These are phyloP conservation scores for Ceyx margarethae DNA, from an alignment of 2,113 vertebrate genomes.

Conservation along the genomic window DNA sequence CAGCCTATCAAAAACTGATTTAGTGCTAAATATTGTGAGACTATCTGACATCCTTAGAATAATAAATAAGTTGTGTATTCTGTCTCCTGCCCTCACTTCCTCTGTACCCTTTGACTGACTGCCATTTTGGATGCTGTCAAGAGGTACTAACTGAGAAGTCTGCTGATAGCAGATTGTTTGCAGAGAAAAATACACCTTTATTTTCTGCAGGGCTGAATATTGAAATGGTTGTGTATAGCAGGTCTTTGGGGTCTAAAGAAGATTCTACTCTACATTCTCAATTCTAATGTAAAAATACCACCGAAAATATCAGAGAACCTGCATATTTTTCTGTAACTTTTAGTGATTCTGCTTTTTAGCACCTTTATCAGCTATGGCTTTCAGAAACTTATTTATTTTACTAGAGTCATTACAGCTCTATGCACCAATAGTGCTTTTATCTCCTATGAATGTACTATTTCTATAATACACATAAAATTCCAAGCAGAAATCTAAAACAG, in stretches of 20 bases:
- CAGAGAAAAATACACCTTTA: not conserved
- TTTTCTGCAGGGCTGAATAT: not conserved
- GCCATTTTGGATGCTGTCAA: not conserved
- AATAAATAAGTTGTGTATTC: not conserved
- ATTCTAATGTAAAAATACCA: not conserved
- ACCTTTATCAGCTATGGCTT: not conserved
- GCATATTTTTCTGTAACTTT: not conserved
- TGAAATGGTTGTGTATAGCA: not conserved
- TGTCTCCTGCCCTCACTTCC: not conserved
- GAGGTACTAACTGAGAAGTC: not conserved
- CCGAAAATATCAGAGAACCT: not conserved
- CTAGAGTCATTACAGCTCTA: not conserved
- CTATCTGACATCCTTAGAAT: not conserved
- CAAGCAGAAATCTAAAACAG: not conserved
- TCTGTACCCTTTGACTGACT: not conserved
- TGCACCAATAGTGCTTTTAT: conserved; percentile 11
- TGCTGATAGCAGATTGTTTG: not conserved
- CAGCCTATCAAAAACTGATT: not conserved
- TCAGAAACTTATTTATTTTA: conserved; percentile 6
- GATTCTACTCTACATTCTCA: not conserved
- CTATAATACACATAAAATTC: not conserved
- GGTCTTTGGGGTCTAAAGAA: not conserved
- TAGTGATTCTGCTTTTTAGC: not conserved
- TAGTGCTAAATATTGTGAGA: not conserved
- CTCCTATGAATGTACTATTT: not conserved